Percentiles rank a stretch among this genome's conserved stretches.
Evolutionary conservation across 2,888 invertebrate genomes (phyloP).

Genomic region (Drosophila incognita): DNA sequence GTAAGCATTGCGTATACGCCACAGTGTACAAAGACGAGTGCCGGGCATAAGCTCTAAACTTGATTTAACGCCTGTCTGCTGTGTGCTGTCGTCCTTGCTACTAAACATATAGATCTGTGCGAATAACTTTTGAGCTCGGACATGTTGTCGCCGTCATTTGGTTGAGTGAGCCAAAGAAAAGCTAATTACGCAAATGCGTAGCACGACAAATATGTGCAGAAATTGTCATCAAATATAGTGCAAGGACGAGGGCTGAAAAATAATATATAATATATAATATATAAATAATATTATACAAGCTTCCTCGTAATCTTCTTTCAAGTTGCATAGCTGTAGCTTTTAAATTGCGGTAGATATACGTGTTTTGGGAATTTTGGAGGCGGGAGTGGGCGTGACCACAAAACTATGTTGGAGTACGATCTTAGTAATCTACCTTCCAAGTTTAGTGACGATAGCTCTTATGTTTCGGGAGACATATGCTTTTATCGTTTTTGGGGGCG

Average conservation of each 20-base stretch:
- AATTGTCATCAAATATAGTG: conserved; percentile 24
- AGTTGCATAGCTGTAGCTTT: too few relatives aligned
- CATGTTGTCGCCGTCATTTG: conserved; percentile 61
- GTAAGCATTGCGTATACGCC: conserved; percentile 42
- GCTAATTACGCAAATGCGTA: conserved; percentile 51
- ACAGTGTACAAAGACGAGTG: conserved; percentile 1
- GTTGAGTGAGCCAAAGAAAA: conserved; percentile 20
- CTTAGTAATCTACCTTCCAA: too few relatives aligned
- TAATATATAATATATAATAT: too few relatives aligned
- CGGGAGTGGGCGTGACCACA: too few relatives aligned
- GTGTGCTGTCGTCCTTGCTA: conserved; percentile 1
- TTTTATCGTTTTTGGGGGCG: too few relatives aligned
- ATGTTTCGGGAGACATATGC: too few relatives aligned
- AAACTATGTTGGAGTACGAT: too few relatives aligned
- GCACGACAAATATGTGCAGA: conserved; percentile 7
- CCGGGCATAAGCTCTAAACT: conserved; percentile 32
- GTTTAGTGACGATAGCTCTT: too few relatives aligned
- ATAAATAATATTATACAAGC: background rate
- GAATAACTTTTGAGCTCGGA: conserved; percentile 38
- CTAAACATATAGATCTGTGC: conserved; percentile 20
- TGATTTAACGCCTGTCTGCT: conserved; percentile 52
- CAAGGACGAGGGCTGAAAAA: conserved; percentile 10
- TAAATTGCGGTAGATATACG: too few relatives aligned
- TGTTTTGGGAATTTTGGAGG: too few relatives aligned
- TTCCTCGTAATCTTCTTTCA: background rate